Evolutionary conservation across 2,888 invertebrate genomes (phyloP), one percentile per base, ranked within the genome.

Genomic region (Nemotelus pantherinus): DNA sequence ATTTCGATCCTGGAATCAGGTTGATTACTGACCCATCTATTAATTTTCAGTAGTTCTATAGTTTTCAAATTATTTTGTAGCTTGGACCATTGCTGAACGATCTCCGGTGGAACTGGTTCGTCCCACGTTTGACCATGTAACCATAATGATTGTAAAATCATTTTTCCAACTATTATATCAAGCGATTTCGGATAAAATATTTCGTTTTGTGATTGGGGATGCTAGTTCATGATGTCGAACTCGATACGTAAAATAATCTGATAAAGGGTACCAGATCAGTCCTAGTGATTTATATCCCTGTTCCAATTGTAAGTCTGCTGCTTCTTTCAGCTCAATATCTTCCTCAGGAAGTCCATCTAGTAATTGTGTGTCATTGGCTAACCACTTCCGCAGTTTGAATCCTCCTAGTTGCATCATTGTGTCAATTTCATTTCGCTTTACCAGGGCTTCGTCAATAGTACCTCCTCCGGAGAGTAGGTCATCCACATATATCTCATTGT

Each of bases 101-200:
- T 76, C 9, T 43, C 58, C 41, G 63, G 65, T 57, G 45, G 7
- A 44, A 79, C 48, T 7, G 50, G 25, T 50, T 70, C 47, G 75
- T 79, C 77, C 77, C 78, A 79, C 2, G 44, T 72, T 48, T 72
- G 47, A 53, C 77, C 65, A 50, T 63, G 53, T 2, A 74, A 55
- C 77, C 75, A 79, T 6, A 80, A 53, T 67, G 77, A 67, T 70
- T 79, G 80, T 77, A 77, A 70, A 2, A 78, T 60, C 1, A 80
- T 76, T 60, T 80, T 80, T 0, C 77, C 74, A 4, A 45, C 67
- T 6, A 81, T 71, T 5, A 78, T 60, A 44, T 6, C 68, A 55
- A 1, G 80, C 74, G 0, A 79, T 77, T 2, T 64, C 60, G 3
- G 72, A 76, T 2, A 80, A 43, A 0, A 78, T 70, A 7, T 57